Evolutionary conservation across 1,140 invertebrate genomes (phyloP), one percentile per base, ranked within the genome.

Genomic region (Drosophila paulistorum): DNA sequence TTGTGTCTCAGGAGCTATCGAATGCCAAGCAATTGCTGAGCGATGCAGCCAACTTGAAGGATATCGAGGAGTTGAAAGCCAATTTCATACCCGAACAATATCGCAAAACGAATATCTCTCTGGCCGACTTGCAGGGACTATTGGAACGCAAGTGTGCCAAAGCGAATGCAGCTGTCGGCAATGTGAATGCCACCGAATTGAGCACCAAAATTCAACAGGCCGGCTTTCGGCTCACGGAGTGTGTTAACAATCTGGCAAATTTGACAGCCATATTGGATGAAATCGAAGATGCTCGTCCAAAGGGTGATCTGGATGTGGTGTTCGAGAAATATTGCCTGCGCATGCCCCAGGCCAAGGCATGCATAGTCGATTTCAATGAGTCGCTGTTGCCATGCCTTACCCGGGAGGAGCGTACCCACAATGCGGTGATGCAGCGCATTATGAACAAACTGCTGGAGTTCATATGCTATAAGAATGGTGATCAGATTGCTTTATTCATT

Each of bases 401-500:
- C 0, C 77, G 91, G 0, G 92, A 94, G 13, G 96, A 97, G 90
- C 74, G 77, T 11, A 17, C 51, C 23, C 79, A 91, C 64, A 87
- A 91, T 10, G 55, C 74, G 37, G 94, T 94, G 3, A 83, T 96
- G 7, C 87, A 94, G 64, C 95, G 95, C 73, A 94, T 96, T n/a
- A 93, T 95, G 0, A 93, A 95, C 14, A 94, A 95, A 54, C 82
- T 97, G 0, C 85, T 95, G 0, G 94, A 95, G 61, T 97, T 97
- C 79, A 92, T 95, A 5, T 97, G 96, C 87, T 95, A 93, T 77
- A 96, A 96, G 83, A 96, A 96, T 69, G 96, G 96, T 5, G 96
- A 97, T 85, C 94, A 96, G 73, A 96, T 97, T 79, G 96, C 96
- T 1, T 93, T 97, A 67, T 97, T 97, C 77, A 96, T 97, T 61